Evolutionary conservation across 2,888 invertebrate species (phyloP), one percentile per base, ranked within the genome.

Genomic region (Hydraecia micacea): DNA sequence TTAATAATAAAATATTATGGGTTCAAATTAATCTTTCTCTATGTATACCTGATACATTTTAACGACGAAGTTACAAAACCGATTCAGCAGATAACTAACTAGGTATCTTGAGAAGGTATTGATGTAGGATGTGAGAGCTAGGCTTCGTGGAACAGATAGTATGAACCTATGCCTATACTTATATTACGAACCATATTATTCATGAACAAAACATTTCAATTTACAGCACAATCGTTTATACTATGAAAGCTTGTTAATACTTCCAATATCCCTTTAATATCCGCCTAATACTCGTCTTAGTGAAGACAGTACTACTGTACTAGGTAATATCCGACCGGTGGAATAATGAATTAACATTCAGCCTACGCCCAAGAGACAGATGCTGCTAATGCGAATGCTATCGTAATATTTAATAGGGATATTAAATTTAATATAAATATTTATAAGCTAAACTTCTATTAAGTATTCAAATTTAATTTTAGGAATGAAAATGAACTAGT

Each of bases 321-420:
- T 63, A n/a, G 72, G 36, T 71, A 66, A 78, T 78, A 78, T 75
- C 73, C 70, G 60, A 32, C 65, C 66, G 52, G 52, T 55, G 67
- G 73, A 73, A 58, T 63, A 73, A 79, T 73, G 49, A 85, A 87
- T 89, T 89, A 89, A 87, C 84, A 87, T 89, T 85, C 85, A 39
- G 68, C 42, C 66, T 74, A 55, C 73, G 42, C 80, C 70, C 66
- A 13, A 39, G 81, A 25, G 75, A 81, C 90, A 89, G 83, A 82
- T 87, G 90, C 36, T 76, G 13, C 42, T 84, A 82, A 89, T 82
- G 79, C 66, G 70, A 71, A 87, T 80, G 79, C 71, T 74, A 73
- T 65, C 13, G 52, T 78, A 75, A 79, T 73, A 73, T 83, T 86
- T 73, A 76, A 80, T 62, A 55, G 49, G 32, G 28, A 32, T 36